A percentile compares a stretch with the other conserved stretches of the same genome.
Evolutionary conservation across 2,888 invertebrate species (phyloP).

Genomic region (Bombyx huttoni): DNA sequence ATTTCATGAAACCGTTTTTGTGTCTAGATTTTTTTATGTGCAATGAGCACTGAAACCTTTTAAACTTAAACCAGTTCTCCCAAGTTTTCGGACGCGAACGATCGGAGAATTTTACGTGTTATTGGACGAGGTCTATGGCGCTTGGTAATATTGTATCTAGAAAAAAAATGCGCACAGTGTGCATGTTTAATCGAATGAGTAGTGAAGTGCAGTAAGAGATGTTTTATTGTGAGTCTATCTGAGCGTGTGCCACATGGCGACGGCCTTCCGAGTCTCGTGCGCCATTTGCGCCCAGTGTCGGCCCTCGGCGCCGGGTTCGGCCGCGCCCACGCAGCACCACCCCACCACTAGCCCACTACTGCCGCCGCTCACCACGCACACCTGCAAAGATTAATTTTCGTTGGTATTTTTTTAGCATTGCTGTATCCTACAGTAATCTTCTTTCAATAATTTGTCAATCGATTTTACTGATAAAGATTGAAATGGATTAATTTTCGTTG

Average conservation of each 20-base stretch:
- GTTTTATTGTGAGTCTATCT: conserved; percentile 59
- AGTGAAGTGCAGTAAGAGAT: background rate
- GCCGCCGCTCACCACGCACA: conserved; percentile 62
- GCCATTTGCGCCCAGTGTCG: conserved; percentile 93
- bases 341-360: conserved; percentile 71
- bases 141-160: background rate
- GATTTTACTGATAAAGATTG: no score
- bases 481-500: background rate
- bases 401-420: background rate
- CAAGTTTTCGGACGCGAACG: no score
- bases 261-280: conserved; percentile 87
- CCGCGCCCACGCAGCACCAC: conserved; percentile 81
- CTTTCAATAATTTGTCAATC: no score
- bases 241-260: conserved; percentile 92
- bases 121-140: no score
- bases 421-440: no score
- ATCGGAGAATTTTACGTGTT: no score
- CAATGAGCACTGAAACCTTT: no score
- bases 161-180: background rate
- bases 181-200: background rate
- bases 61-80: no score
- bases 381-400: conserved; percentile 23
- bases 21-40: no score
- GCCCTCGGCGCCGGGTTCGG: conserved; percentile 77
- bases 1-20: no score